phyloP scores from a whole-genome alignment of 2,888 invertebrate species.

The Digitonthophagus gazella region DNA sequence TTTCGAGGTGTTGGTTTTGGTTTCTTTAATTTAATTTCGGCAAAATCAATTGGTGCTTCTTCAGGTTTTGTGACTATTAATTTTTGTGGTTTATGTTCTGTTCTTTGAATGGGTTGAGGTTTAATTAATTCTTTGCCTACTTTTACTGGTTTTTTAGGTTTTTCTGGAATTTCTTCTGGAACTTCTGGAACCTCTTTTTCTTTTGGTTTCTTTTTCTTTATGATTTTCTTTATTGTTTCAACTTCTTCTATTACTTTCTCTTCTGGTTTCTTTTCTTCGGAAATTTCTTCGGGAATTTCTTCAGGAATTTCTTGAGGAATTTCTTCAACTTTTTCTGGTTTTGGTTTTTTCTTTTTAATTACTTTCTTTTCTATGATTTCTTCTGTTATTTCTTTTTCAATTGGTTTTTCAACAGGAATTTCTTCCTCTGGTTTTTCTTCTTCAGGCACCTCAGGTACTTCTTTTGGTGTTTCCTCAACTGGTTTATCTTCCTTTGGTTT shows the following conservation, averaged over 20 bases:
- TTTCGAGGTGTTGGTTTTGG: conserved; percentile 42
- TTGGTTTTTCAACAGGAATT: conserved; percentile 31
- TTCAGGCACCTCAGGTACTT: conserved; percentile 35
- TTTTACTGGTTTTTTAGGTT: conserved; percentile 38
- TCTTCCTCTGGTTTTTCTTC: conserved; percentile 28
- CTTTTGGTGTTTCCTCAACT: conserved; percentile 49
- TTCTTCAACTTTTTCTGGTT: conserved; percentile 18
- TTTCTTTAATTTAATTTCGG: conserved; percentile 64
- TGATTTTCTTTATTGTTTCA: conserved; percentile 9
- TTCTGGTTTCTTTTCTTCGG: conserved; percentile 22
- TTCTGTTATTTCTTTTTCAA: conserved; percentile 35
- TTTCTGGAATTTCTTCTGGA: conserved; percentile 35
- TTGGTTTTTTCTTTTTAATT: conserved; percentile 33
- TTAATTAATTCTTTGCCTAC: conserved; percentile 24
- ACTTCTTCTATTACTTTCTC: conserved; percentile 23
- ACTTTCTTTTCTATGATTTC: conserved; percentile 32
- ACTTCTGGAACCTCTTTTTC: conserved; percentile 44
- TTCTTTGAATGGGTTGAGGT: conserved; percentile 25
- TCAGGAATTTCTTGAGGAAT: conserved; percentile 25
- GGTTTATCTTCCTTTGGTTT: conserved; percentile 35
- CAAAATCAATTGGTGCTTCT: conserved; percentile 54
- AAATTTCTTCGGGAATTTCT: conserved; percentile 19
- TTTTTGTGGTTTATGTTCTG: conserved; percentile 58
- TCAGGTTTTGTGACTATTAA: conserved; percentile 59
- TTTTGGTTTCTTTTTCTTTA: conserved; percentile 35